Evolutionary conservation across 2,888 invertebrate species (phyloP), one percentile per base, ranked within the genome.

Genomic region (Drosophila flavopinicola): DNA sequence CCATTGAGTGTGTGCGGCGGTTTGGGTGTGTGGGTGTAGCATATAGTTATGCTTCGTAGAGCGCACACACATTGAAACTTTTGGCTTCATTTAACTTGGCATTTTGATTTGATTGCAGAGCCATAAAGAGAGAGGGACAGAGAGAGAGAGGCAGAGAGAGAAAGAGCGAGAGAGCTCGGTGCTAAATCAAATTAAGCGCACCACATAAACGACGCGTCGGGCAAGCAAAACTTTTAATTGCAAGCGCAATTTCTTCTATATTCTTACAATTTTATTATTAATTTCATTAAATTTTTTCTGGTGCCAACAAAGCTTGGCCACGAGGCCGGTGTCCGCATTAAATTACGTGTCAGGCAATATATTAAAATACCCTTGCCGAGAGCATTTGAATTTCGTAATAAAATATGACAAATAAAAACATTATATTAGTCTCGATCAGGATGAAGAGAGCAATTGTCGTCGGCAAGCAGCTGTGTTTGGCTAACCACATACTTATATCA

Each of bases 161-260:
- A 23, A 10, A 11, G 32, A n/a, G 25, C 11, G 9, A 13, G 15
- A 15, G 17, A 25, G 20, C 48, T 24, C 23, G 39, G 67, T 59
- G 33, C 65, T 83, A 83, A 80, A 85, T 80, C 85, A 80, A 83
- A 78, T 83, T 73, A 65, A 60, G 58, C 52, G 38, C 30, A 33
- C 37, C 66, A 74, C 66, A 69, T 63, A 66, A 59, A 53, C 52
- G 63, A 35, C 39, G 35, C 39, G 44, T 27, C 24, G 39, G 17
- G 7, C 52, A 37, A 29, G 39, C 30, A 59, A 68, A 78, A 78
- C 52, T 84, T 84, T 84, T 84, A 76, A 78, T 78, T 84, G 70
- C 66, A 41, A 78, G 53, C 59, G 39, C 58, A 29, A 44, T 75
- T 70, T 66, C 33, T 41, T 58, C 32, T 42, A 57, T 42, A 39